Percentiles rank a stretch among this genome's conserved stretches.
phyloP scores from a whole-genome alignment of 2,113 vertebrate species.

The chimpanzee (Pan troglodytes) region NHGRI_mPanTro3-v2.1_pri NC_086015.1:153788001-153788500 shows the following conservation, averaged over 20 bases:
- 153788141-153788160: neutral
- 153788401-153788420: neutral
- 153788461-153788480: neutral
- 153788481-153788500: neutral
- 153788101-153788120: neutral
- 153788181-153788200: neutral
- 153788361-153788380: neutral
- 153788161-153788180: neutral
- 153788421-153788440: neutral
- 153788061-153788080: neutral
- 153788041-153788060: neutral
- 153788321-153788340: neutral
- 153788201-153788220: neutral
- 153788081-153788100: neutral
- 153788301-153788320: neutral
- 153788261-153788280: neutral
- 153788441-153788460: neutral
- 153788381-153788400: neutral
- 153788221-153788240: neutral
- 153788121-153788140: neutral
- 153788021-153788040: neutral
- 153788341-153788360: neutral
- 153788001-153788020: neutral
- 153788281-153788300: neutral
- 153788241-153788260: neutral